phyloP scores from a whole-genome alignment of 2,113 vertebrate genomes.

The Sigmodon hispidus region DNA sequence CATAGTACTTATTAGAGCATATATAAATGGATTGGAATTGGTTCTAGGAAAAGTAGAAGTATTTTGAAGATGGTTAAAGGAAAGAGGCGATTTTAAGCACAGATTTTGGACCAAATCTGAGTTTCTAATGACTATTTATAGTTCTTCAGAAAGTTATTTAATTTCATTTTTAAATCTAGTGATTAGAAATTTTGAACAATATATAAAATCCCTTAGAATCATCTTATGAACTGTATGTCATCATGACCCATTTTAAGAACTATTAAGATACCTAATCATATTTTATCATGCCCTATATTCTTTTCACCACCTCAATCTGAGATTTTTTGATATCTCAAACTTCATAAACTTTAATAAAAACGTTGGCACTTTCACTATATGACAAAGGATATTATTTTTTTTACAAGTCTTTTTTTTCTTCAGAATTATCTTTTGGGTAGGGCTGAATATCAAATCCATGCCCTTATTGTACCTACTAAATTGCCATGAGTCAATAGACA shows the following conservation, averaged over 20 bases:
- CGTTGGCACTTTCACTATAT: neutral
- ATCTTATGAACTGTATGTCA: neutral
- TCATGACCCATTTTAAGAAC: neutral
- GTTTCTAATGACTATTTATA: conserved; percentile 19
- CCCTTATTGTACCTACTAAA: neutral
- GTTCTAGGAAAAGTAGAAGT: neutral
- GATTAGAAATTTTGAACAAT: neutral
- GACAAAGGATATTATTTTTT: neutral
- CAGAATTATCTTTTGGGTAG: neutral
- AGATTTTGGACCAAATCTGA: neutral
- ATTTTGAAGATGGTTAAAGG: neutral
- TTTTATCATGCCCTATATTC: neutral
- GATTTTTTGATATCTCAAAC: neutral
- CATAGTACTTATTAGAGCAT: neutral
- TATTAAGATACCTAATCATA: neutral
- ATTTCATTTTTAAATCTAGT: neutral
- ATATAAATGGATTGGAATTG: neutral
- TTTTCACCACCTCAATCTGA: neutral
- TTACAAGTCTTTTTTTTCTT: neutral
- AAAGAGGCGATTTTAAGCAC: neutral
- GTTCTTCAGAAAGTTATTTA: neutral
- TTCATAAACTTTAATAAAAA: neutral
- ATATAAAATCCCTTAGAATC: neutral
- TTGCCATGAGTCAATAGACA: too few relatives aligned
- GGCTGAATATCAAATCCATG: neutral